Evolutionary conservation across 2,113 vertebrate genomes (phyloP), one percentile per base, ranked within the genome.

Genomic region (Oostethus manadensis): DNA sequence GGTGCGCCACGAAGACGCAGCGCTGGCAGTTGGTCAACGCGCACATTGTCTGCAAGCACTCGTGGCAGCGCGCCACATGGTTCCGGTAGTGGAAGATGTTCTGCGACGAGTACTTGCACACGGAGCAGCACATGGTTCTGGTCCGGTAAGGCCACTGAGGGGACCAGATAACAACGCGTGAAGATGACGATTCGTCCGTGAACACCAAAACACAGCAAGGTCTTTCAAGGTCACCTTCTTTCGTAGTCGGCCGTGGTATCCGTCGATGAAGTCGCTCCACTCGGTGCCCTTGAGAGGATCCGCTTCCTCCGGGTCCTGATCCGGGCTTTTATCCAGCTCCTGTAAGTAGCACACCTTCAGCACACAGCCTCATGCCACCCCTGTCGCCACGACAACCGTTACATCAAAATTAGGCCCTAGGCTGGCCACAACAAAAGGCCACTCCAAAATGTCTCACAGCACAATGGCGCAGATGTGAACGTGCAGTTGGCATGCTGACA

Each of bases 81-180:
- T 67, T 73, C 69, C 81, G 82, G 78, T 86, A 90, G 64, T 83
- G 78, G 78, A 85, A 74, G 82, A 87, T 77, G 67, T 84, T 88
- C 13, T 82, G 72, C 3, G 88, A 77, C 0, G 87, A 87, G 61
- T 87, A 90, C 62, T 86, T 85, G 71, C 89, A 90, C 66, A 90
- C 57, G 60, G 15, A 73, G 53, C 89, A 90, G 77, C 89, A 90
- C 51, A 90, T 62, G 29, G 79, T 51, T 45, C 56, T 78, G 7
- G 87, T 87, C 15, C 89, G 85, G 60, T 90, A 90, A 2, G 77
- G 74, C 89, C 89, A 90, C 89, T 90, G 56, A 7, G 14, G 60
- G 56, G 53, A 56, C n/a, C 29, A 33, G 29, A 33, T 33, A 33
- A 29, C 26, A 29, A 33, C 5, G 3, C 13, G 38, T 14, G 38